phyloP scores from a whole-genome alignment of 1,140 invertebrate genomes.

The Heliconius congener region DNA sequence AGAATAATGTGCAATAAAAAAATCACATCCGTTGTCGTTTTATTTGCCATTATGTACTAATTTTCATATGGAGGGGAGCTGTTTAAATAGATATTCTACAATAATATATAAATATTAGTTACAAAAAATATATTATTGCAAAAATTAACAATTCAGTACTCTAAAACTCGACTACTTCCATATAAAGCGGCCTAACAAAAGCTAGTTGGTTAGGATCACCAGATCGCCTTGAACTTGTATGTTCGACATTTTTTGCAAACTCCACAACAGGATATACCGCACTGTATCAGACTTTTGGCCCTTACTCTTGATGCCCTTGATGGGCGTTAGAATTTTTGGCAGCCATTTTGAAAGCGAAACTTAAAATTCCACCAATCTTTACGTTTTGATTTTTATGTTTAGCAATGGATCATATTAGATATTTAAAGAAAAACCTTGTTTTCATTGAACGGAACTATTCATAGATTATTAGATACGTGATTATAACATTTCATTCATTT shows the following conservation, averaged over 20 bases:
- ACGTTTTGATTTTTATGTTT: neutral
- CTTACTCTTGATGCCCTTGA: constrained; percentile 72
- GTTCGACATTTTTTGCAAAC: constrained; percentile 75
- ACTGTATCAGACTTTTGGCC: constrained; percentile 55
- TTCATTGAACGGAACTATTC: neutral
- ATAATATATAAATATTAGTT: neutral
- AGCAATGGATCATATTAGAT: neutral
- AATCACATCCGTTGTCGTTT: neutral
- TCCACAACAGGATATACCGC: constrained; percentile 71
- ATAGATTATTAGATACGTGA: constrained; percentile 4
- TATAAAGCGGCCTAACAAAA: constrained; percentile 41
- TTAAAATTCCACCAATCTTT: constrained; percentile 23
- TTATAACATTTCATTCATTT: constrained; percentile 21
- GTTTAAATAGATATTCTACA: too few relatives aligned
- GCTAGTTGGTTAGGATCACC: constrained; percentile 58
- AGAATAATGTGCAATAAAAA: too few relatives aligned
- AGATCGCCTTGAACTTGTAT: constrained; percentile 74
- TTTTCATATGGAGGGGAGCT: too few relatives aligned
- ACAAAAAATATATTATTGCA: neutral
- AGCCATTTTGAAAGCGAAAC: constrained; percentile 44
- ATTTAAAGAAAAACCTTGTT: neutral
- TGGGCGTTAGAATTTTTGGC: constrained; percentile 53
- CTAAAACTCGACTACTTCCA: constrained; percentile 15
- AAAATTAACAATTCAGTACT: neutral
- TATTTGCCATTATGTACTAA: neutral